These are phyloP conservation scores for Eilema sororculum DNA, from an alignment of 2,888 invertebrate species.

Conservation along the genomic window DNA sequence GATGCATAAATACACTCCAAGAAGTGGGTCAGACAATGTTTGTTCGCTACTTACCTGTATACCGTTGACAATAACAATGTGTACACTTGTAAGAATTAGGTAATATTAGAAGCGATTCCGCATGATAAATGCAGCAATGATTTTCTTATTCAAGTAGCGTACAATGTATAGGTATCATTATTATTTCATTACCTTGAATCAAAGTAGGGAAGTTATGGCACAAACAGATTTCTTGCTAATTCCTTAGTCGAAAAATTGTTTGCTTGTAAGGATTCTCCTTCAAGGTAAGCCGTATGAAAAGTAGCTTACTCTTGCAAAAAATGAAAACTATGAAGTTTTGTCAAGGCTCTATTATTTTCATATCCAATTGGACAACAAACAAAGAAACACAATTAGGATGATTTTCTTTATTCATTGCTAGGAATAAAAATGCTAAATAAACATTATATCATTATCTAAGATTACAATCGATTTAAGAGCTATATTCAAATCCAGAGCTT, in stretches of 20 bases:
- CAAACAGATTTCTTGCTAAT: not conserved
- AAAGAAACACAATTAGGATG: not conserved
- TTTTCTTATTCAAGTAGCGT: constrained; percentile 15
- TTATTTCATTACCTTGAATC: not conserved
- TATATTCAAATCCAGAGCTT: not conserved
- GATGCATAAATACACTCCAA: constrained; percentile 36
- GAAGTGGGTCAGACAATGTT: constrained; percentile 44
- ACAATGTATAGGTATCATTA: not conserved
- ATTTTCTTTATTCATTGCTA: not conserved
- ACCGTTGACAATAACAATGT: constrained; percentile 36
- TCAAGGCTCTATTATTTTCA: not conserved
- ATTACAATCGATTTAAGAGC: not conserved
- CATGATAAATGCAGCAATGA: constrained; percentile 17
- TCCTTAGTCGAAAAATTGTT: constrained; percentile 2
- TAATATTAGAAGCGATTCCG: constrained; percentile 13
- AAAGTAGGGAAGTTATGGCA: not conserved
- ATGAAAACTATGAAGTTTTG: not conserved
- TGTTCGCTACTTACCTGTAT: constrained; percentile 29
- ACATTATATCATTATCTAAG: not conserved
- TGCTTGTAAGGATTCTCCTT: constrained; percentile 12
- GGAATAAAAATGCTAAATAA: not conserved
- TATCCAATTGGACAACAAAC: not conserved
- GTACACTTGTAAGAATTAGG: constrained; percentile 21
- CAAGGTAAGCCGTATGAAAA: constrained; percentile 10
- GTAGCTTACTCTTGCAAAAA: constrained; percentile 3